Conservation (phyloP, 2,113 vertebrate species). For the Eulacestoma nigropectus region DNA sequence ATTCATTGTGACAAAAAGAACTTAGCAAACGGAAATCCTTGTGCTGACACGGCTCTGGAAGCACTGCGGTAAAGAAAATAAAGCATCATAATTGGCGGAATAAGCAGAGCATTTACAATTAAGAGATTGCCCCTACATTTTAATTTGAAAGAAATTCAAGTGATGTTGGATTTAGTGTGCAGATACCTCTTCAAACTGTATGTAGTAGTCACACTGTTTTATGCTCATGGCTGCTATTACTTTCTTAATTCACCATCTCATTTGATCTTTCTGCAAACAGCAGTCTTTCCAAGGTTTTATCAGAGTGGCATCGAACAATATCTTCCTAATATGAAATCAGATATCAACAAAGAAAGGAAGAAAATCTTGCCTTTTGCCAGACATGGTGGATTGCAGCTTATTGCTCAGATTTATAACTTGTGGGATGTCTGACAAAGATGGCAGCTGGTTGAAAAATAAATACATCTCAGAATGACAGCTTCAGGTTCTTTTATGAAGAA, state of each 20-base stretch:
- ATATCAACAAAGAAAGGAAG: not conserved
- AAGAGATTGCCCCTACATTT: not conserved
- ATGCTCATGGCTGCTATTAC: not conserved
- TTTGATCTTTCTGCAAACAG: not conserved
- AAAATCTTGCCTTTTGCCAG: not conserved
- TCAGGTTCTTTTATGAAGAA: not conserved
- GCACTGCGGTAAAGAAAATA: not conserved
- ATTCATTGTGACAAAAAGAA: not conserved
- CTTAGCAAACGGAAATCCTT: conserved; percentile 17
- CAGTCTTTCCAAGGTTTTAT: not conserved
- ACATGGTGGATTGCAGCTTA: not conserved
- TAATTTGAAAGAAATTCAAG: not conserved
- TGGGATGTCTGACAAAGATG: not conserved
- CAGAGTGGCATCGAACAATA: not conserved
- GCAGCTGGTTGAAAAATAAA: not conserved
- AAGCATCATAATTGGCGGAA: not conserved
- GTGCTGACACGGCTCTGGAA: not conserved
- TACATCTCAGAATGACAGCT: not conserved
- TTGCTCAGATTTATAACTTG: not conserved
- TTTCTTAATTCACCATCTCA: not conserved
- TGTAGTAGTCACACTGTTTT: not conserved
- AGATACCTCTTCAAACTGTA: not conserved
- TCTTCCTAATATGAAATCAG: not conserved
- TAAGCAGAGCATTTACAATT: conserved; percentile 3
- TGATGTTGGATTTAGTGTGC: not conserved